A percentile compares a stretch with the other conserved stretches of the same genome.
Evolutionary conservation across 2,797 vertebrate species (phyloP).

Genomic region (Gymnodraco acuticeps): DNA sequence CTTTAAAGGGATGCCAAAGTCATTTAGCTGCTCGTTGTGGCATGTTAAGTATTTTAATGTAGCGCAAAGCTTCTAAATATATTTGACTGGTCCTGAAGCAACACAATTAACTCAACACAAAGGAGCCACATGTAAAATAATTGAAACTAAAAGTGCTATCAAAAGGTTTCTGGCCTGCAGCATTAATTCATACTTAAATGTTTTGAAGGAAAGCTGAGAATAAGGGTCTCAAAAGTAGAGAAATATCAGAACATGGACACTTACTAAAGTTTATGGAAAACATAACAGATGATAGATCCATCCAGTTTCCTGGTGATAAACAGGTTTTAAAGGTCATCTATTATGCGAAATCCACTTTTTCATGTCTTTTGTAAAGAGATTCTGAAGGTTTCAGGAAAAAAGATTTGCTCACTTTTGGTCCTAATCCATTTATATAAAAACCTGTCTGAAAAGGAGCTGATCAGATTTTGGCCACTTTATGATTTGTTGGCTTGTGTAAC

Average conservation of each 20-base stretch:
- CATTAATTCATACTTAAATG: conserved; percentile 6
- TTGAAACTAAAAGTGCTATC: not conserved
- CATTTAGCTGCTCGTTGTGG: not conserved
- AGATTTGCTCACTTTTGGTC: no score
- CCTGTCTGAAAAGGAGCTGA: no score
- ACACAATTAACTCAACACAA: not conserved
- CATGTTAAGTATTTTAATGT: not conserved
- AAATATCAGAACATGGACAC: not conserved
- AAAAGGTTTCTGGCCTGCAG: conserved; percentile 4
- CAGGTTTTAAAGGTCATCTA: not conserved
- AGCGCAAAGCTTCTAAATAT: not conserved
- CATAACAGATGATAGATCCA: not conserved
- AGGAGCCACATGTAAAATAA: not conserved
- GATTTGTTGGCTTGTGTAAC: no score
- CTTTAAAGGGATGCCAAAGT: not conserved
- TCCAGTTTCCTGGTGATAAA: not conserved
- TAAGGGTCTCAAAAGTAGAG: not conserved
- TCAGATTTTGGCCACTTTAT: no score
- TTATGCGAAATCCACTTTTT: no score
- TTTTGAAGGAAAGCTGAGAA: not conserved
- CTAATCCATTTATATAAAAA: no score
- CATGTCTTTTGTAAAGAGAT: no score
- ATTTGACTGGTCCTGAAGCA: not conserved
- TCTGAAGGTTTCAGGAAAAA: no score
- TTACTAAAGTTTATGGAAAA: not conserved